Conservation (phyloP, 2,113 vertebrate species). For the Hucho hucho region DNA sequence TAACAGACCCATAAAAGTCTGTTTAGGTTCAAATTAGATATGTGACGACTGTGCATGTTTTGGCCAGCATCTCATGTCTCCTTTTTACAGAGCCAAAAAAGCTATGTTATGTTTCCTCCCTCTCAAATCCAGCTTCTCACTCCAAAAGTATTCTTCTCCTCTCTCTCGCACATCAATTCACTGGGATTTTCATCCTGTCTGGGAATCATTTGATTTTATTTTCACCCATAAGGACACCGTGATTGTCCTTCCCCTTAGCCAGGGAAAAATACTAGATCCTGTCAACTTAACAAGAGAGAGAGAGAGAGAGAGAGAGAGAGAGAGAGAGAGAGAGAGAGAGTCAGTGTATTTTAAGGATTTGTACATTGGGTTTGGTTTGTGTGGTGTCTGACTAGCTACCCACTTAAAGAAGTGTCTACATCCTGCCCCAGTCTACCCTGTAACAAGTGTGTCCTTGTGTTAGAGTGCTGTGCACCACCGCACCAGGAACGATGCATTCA, state of each 20-base stretch:
- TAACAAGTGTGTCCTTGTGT: conserved; percentile 46
- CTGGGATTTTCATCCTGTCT: neutral
- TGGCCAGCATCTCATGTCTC: neutral
- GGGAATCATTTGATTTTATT: neutral
- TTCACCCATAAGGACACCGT: neutral
- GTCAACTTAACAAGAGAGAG: neutral
- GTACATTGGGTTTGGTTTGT: conserved; percentile 12
- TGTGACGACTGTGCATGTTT: neutral
- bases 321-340: too few species aligned
- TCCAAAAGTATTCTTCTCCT: neutral
- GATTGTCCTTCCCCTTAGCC: neutral
- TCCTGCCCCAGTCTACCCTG: conserved; percentile 49
- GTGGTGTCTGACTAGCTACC: conserved; percentile 16
- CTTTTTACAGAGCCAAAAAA: neutral
- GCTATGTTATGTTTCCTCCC: conserved; percentile 2
- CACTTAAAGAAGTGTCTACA: conserved; percentile 56
- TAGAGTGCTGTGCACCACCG: neutral
- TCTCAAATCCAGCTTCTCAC: neutral
- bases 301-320: too few species aligned
- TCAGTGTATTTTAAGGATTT: conserved; percentile 12
- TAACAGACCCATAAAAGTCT: conserved; percentile 9
- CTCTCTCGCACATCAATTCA: neutral
- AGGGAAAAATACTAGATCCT: neutral
- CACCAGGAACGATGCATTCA: neutral
- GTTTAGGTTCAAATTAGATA: conserved; percentile 41